These are phyloP conservation scores for Meriones psammophilus DNA, from an alignment of 2,797 vertebrate species.

Conservation along the genomic window DNA sequence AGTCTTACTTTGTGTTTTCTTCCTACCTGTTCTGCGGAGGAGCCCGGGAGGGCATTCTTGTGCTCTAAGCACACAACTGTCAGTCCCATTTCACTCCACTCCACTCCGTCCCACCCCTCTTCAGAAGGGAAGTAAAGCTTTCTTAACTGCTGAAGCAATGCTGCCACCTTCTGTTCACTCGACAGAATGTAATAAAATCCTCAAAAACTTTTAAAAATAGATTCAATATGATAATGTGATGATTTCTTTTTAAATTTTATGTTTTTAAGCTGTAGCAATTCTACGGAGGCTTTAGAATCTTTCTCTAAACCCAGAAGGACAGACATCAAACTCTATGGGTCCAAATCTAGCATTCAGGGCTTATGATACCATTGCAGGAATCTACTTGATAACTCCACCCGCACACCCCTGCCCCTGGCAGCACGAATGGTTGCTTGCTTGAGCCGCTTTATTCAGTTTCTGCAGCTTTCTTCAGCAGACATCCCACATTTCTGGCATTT, in stretches of 20 bases:
- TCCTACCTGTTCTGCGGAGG: constrained; percentile 37
- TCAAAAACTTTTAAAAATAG: not conserved
- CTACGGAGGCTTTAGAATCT: constrained; percentile 6
- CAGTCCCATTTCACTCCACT: not conserved
- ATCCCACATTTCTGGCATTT: not conserved
- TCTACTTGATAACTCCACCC: not conserved
- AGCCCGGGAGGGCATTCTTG: not conserved
- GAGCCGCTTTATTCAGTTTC: not conserved
- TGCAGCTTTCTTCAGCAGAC: not conserved
- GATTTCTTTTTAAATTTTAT: constrained; percentile 25
- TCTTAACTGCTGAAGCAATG: constrained; percentile 74
- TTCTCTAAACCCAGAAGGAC: not conserved
- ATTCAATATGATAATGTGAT: not conserved
- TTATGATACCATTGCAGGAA: not conserved
- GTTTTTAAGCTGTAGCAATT: not conserved
- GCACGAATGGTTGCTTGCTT: not conserved
- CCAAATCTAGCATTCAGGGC: not conserved
- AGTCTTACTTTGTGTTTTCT: constrained; percentile 78
- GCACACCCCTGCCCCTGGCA: not conserved
- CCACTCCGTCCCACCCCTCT: not conserved
- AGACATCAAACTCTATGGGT: not conserved
- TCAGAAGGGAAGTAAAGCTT: accelerated
- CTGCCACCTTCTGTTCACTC: constrained; percentile 86
- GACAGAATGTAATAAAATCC: not conserved
- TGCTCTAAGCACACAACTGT: not conserved